Base-by-base conservation (phyloP, 2,797 vertebrate genomes). In the Lagorchestes hirsutus region DNA sequence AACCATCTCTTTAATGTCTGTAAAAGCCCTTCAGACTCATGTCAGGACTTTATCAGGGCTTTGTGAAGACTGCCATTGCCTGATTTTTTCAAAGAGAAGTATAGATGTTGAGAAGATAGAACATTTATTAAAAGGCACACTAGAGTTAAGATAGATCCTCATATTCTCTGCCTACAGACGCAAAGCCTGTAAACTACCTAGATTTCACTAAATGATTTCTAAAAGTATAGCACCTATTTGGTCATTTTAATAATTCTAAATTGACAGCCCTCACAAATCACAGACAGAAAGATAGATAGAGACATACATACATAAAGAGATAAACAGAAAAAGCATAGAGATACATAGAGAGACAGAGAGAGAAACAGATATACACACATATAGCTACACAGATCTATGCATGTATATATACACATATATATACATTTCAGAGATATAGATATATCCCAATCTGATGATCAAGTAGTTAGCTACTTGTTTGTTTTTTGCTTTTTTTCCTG, bases 201-300 rank as follows among this genome's bases (percentile, higher is more conserved):
- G 97, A 96, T 96, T 90, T 94, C 97, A 96, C 96, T 93, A 58
- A 0, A 3, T 95, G 94, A 90, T 91, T 91, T 93, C 91, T 94
- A 95, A 97, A 98, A 97, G 96, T 97, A 98, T 54, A 97, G 96
- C 96, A 97, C 18, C n/a, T 82, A 0, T 54, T 58, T 31, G 14
- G 52, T 27, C 34, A 93, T 40, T 55, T 59, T 82, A 82, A 82
- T 46, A 97, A 91, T 92, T 93, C 58, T 90, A 92, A 90, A 93
- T 59, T 90, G 56, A 57, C 55, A 55, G 92, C 56, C 93, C 56
- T 74, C 92, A 92, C 58, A 18, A 90, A 96, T 95, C 97, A 58
- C 29, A 58, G 57, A 62, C 4, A 59, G 56, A 57, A 2, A 34
- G 59, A 62, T 34, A 62, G 11, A 59, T 11, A 62, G 12, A 62